phyloP scores from a whole-genome alignment of 2,113 vertebrate species.

The Chamaetylas fuelleborni region DNA sequence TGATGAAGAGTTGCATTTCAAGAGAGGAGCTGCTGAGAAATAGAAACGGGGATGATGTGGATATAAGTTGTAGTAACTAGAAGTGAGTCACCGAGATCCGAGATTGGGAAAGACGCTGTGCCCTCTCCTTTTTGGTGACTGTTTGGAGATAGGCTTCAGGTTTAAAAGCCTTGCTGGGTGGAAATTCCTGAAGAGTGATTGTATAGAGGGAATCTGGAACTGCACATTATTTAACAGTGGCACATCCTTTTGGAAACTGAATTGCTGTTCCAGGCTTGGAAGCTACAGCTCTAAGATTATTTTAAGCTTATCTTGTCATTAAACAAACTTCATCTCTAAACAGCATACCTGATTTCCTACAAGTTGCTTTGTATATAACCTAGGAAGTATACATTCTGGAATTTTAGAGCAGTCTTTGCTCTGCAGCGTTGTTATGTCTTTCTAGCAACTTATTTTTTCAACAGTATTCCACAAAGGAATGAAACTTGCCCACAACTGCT shows the following conservation, averaged over 20 bases:
- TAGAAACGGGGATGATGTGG: background rate
- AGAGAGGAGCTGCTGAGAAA: background rate
- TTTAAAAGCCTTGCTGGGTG: background rate
- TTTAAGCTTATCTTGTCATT: background rate
- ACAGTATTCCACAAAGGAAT: background rate
- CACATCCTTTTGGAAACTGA: background rate
- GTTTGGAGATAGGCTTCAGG: background rate
- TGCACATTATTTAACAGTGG: background rate
- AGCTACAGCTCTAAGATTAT: background rate
- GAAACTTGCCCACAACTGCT: background rate
- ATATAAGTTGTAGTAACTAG: background rate
- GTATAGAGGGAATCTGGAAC: background rate
- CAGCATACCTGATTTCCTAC: background rate
- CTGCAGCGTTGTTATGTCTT: background rate
- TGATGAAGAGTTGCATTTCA: background rate
- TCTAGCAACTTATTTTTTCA: background rate
- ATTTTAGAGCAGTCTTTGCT: background rate
- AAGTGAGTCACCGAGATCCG: background rate
- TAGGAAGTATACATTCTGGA: background rate
- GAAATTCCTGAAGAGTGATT: background rate
- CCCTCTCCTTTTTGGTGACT: background rate
- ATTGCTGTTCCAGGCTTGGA: background rate
- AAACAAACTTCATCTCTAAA: background rate
- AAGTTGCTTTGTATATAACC: background rate
- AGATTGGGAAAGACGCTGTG: background rate